These are phyloP conservation scores for Gryllus longicercus DNA, from an alignment of 2,888 invertebrate species.

Conservation along the genomic window DNA sequence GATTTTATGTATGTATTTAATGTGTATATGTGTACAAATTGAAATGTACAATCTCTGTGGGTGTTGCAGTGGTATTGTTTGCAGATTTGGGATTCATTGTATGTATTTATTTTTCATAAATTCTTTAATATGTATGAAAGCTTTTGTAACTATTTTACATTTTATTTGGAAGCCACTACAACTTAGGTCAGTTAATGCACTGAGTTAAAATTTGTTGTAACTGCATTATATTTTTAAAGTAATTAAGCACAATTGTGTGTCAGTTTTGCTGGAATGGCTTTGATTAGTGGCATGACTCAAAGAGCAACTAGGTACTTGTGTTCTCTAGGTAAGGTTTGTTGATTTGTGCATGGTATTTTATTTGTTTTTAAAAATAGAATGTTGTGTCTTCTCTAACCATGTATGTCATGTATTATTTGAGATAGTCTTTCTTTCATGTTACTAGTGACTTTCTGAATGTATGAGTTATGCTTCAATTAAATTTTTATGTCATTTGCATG, in stretches of 20 bases:
- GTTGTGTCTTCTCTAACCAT: too few species aligned
- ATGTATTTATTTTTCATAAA: not conserved
- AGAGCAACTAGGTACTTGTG: slow-evolving; percentile 21
- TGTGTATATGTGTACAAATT: too few species aligned
- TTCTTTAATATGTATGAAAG: not conserved
- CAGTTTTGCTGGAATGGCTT: slow-evolving; percentile 32
- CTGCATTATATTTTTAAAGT: not conserved
- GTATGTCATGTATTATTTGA: not conserved
- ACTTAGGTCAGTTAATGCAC: slow-evolving; percentile 30
- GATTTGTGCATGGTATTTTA: not conserved
- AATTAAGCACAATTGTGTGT: not conserved
- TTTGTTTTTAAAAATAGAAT: not conserved
- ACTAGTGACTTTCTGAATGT: slow-evolving; percentile 6
- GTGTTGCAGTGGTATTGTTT: too few species aligned
- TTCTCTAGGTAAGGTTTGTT: slow-evolving; percentile 7
- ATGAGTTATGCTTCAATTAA: slow-evolving; percentile 3
- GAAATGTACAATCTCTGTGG: too few species aligned
- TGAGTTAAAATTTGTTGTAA: not conserved
- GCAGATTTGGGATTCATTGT: not conserved
- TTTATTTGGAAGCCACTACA: slow-evolving; percentile 33
- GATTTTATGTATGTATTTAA: too few species aligned
- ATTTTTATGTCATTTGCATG: too few species aligned
- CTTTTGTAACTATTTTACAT: not conserved
- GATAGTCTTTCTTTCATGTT: not conserved
- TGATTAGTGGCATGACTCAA: slow-evolving; percentile 29